These are phyloP conservation scores for Deroplatys truncata DNA, from an alignment of 2,888 invertebrate species.

Conservation along the genomic window DNA sequence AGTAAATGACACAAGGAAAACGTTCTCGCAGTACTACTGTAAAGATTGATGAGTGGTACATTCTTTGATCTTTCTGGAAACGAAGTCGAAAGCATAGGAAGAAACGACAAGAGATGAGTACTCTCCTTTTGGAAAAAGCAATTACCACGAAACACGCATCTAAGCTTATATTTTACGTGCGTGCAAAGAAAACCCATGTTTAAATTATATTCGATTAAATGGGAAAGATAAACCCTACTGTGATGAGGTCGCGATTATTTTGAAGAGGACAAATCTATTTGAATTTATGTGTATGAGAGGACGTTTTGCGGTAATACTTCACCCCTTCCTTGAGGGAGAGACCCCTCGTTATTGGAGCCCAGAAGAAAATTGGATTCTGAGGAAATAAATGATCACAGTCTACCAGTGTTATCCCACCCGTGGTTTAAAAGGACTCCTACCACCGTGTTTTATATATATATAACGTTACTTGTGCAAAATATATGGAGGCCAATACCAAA, in stretches of 20 bases:
- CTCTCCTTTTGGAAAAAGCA: not conserved
- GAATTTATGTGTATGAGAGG: constrained; percentile 2
- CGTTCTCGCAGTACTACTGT: not conserved
- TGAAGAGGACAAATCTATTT: constrained; percentile 7
- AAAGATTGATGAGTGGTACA: not conserved
- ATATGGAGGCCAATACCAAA: constrained; percentile 5
- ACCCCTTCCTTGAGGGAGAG: constrained; percentile 14
- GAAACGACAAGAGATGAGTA: not conserved
- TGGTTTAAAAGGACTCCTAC: not conserved
- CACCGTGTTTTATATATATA: not conserved
- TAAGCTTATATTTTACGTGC: not conserved
- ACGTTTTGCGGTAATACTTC: constrained; percentile 10
- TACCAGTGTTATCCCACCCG: constrained; percentile 15
- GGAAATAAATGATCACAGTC: constrained; percentile 23
- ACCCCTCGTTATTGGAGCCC: constrained; percentile 24
- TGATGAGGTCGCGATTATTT: constrained; percentile 2
- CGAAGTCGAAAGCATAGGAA: not conserved
- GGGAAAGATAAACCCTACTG: not conserved
- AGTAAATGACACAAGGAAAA: not conserved
- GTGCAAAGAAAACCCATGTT: not conserved
- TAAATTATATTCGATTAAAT: not conserved
- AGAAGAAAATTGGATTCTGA: constrained; percentile 27
- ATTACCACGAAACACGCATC: not conserved
- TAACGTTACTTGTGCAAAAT: constrained; percentile 10
- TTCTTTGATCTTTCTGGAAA: not conserved